Base-by-base conservation (phyloP, 2,113 vertebrate genomes). In the Vidua macroura region DNA sequence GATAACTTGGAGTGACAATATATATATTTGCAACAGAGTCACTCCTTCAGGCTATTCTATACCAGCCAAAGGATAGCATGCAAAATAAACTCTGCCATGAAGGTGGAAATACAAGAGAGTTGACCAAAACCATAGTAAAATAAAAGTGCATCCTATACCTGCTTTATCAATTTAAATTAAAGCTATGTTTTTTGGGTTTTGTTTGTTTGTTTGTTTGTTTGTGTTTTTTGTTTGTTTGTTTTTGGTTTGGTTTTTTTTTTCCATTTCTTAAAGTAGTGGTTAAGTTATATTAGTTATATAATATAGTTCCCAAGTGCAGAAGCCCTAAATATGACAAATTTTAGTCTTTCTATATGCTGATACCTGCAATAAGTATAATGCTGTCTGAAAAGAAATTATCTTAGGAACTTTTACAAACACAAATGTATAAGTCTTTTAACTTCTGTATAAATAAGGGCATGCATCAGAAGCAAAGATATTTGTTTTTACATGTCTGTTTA, bases 1-100 rank as follows among this genome's bases (percentile, higher is more conserved):
- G 73, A 82, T 82, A 83, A 93, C 53, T 69, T 51, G 7, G 63
- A 63, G 17, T 76, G 82, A 77, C 70, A 83, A 58, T 55, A n/a
- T 56, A 68, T 75, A n/a, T 60, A 44, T 88, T 49, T 79, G 41
- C 25, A 58, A 51, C 8, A 80, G 66, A 60, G 21, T 64, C 83
- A 60, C 6, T 70, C 44, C 60, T 92, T 56, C 20, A 52, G 79
- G 75, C 35, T 76, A 17, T 93, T 91, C 62, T 52, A 0, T 56
- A 59, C 28, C 28, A 77, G 43, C 15, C 25, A 92, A 19, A 41
- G 30, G 27, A 37, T 15, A 43, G 10, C 67, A 59, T n/a, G 28
- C 53, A 58, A 93, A 84, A 74, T 67, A 73, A 82, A 46, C 30
- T 43, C 3, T 48, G 14, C 48, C 4, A 0, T 79, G 41, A 70